Conservation (phyloP, 2,888 invertebrate genomes). For the Acleris cristana region DNA sequence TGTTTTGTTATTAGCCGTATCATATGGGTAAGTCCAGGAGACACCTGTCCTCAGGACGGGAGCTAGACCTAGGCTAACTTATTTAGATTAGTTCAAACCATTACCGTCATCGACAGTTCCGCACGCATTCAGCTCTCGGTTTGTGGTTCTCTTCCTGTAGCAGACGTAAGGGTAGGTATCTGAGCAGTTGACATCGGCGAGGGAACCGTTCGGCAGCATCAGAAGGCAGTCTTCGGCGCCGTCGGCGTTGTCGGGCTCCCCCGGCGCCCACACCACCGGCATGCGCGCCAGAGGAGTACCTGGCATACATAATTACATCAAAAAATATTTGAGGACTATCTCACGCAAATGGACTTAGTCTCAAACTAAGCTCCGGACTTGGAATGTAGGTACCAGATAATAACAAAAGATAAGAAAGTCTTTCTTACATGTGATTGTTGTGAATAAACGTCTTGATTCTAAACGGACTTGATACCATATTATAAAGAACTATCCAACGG, state of each 20-base stretch:
- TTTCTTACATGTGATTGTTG: too few relatives aligned
- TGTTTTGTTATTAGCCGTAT: too few relatives aligned
- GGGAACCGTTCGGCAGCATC: slow-evolving; percentile 44
- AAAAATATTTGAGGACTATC: too few relatives aligned
- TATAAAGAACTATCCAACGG: too few relatives aligned
- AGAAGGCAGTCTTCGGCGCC: slow-evolving; percentile 49
- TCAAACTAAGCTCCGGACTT: too few relatives aligned
- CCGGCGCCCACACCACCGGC: slow-evolving; percentile 46
- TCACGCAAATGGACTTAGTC: too few relatives aligned
- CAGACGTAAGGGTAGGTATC: slow-evolving; percentile 51
- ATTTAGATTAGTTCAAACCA: background rate
- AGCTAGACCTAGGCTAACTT: too few relatives aligned
- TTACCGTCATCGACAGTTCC: slow-evolving; percentile 51
- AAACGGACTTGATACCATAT: too few relatives aligned
- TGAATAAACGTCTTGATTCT: too few relatives aligned
- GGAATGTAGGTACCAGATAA: background rate
- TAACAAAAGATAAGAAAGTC: background rate
- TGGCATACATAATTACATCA: slow-evolving; percentile 28
- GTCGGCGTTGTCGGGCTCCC: slow-evolving; percentile 48
- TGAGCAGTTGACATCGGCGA: slow-evolving; percentile 49
- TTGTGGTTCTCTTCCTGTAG: slow-evolving; percentile 42
- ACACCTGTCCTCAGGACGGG: too few relatives aligned
- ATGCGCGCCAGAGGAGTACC: slow-evolving; percentile 48
- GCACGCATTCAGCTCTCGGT: slow-evolving; percentile 41
- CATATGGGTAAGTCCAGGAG: too few relatives aligned